Evolutionary conservation across 2,113 vertebrate genomes (phyloP).

Genomic region (Crotalus helleri): DNA sequence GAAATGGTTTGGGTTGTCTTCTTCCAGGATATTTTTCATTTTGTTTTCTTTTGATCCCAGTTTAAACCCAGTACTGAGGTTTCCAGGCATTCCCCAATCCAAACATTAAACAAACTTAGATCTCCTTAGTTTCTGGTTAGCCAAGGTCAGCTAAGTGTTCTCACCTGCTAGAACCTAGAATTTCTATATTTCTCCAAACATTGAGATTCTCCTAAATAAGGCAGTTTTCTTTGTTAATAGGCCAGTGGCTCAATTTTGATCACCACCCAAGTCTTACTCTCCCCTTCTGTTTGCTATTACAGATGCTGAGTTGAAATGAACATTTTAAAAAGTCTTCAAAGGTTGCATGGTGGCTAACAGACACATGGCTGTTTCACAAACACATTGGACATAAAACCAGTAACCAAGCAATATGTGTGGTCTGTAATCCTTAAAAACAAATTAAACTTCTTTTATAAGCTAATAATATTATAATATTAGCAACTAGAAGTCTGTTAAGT

Average conservation of each 20-base stretch:
- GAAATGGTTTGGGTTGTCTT: not conserved
- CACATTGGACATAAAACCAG: not conserved
- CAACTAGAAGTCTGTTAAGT: not conserved
- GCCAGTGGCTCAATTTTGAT: not conserved
- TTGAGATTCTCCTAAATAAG: not conserved
- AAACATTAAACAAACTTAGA: not conserved
- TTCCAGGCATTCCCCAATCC: not conserved
- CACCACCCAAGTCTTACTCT: not conserved
- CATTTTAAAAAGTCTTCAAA: not conserved
- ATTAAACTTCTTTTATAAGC: conserved; percentile 9
- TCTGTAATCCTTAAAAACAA: not conserved
- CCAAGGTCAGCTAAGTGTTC: not conserved
- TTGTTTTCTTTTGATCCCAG: not conserved
- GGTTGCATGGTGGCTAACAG: conserved; percentile 19
- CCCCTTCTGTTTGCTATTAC: not conserved
- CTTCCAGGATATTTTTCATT: not conserved
- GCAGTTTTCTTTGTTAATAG: not conserved
- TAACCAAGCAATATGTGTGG: conserved; percentile 9
- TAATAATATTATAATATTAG: not conserved
- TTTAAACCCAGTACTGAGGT: not conserved
- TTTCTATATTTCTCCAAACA: not conserved
- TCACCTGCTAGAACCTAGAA: not conserved
- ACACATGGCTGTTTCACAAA: not conserved
- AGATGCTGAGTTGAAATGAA: not conserved
- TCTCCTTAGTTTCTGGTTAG: not conserved